Evolutionary conservation across 2,888 invertebrate genomes (phyloP), one percentile per base, ranked within the genome.

Genomic region (Cylloceria caligata): DNA sequence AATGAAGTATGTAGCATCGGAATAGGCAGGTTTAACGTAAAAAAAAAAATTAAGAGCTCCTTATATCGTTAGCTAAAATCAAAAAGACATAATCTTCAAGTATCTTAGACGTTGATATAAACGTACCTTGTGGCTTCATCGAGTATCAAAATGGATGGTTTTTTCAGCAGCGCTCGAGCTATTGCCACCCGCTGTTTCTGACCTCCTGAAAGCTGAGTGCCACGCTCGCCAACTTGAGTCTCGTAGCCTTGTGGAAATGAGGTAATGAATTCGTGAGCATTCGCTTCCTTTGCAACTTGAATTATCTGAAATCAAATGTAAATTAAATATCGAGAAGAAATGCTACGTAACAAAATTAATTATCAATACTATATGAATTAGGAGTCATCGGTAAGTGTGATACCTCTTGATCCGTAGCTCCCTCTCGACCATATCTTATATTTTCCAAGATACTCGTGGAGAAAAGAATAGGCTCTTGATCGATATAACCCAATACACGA

Each of bases 161-260:
- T 96, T 92, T 99, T 99, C 0, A 99, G 93, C 52, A 99, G 94
- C 0, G 99, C 99, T 75, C 99, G 93, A 0, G 99, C 99, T 83
- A 99, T 99, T 0, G 99, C 99, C 83, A 99, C 96, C 85, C 99
- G 94, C 91, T 99, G 99, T 86, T 98, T 97, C 93, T 99, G 99
- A 0, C 99, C 99, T 0, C 99, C 99, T 62, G 98, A 98, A 45
- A 99, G 94, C n/a, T 98, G 96, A 71, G 96, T 95, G 0, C 98
- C 98, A 75, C 98, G 94, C 93, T 99, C 99, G 0, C 99, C 99
- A 0, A 98, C 96, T 86, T 96, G 90, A 0, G 98, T 99, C 71
- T 96, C 93, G 91, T 99, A 99, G 0, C 97, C 97, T 0, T 95
- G 93, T 0, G 98, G 98, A 91, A 99, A 97, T 39, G 93, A 93